These are phyloP conservation scores for Menidia menidia DNA, from an alignment of 2,797 vertebrate genomes.

Conservation along the genomic window DNA sequence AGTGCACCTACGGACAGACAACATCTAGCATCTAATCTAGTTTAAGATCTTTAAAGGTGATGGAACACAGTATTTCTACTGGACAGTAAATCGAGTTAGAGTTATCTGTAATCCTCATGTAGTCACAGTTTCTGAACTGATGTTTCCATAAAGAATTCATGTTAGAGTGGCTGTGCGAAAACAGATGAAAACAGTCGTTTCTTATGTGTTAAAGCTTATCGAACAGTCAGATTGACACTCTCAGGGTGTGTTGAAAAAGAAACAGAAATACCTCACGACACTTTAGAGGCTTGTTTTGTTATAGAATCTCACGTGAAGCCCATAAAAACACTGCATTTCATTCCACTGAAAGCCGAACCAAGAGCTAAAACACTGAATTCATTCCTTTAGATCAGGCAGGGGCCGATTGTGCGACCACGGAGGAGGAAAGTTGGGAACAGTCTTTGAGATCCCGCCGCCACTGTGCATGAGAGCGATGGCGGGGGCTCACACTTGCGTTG, in stretches of 20 bases:
- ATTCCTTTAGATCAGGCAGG: not conserved
- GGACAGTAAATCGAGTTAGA: not conserved
- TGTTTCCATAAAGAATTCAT: not conserved
- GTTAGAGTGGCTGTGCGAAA: not conserved
- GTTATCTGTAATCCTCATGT: not conserved
- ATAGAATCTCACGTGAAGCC: not conserved
- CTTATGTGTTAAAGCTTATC: not conserved
- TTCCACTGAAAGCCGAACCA: too few relatives aligned
- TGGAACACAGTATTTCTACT: too few relatives aligned
- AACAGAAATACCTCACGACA: not conserved
- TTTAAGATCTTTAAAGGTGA: too few relatives aligned
- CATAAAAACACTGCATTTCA: too few relatives aligned
- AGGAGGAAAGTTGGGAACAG: not conserved
- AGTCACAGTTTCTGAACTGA: not conserved
- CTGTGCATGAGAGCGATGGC: too few relatives aligned
- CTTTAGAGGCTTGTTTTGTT: not conserved
- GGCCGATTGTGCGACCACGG: not conserved
- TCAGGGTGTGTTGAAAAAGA: not conserved
- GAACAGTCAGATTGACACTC: too few relatives aligned
- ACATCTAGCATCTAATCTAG: too few relatives aligned
- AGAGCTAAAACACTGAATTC: not conserved
- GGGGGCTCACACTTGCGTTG: too few relatives aligned
- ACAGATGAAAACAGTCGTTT: not conserved
- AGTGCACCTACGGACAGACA: too few relatives aligned
- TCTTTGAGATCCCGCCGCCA: not conserved